Base-by-base conservation (phyloP, 2,888 invertebrate species). In the Mythimna vitellina region DNA sequence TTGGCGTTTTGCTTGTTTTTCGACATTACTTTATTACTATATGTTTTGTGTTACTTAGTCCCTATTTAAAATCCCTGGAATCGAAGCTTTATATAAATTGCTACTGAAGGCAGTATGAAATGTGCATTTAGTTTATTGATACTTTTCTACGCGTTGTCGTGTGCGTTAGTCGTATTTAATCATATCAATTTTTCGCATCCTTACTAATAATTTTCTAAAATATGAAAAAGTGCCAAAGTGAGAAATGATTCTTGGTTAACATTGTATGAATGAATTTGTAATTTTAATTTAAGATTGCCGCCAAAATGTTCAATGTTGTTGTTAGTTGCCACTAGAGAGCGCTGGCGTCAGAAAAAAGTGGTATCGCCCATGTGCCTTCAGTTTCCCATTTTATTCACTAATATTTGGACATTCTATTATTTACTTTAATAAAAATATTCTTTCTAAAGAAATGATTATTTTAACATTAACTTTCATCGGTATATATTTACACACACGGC, bases 291-390 rank as follows among this genome's bases (percentile, higher is more conserved):
- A 72, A 64, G 73, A 68, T 88, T 89, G 84, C 90, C 94, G 95
- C 94, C 88, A 80, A 78, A 71, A 71, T 64, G 17, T 49, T 20
- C 58, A 66, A 70, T 65, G 61, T 79, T 89, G 58, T 69, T 65
- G n/a, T 20, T 70, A 73, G 58, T 69, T 22, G 53, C 81, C 87
- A 70, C 86, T 86, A 93, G 94, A 87, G 89, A 89, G 94, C 92
- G 93, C 90, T 91, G 84, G 85, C 85, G 83, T 88, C 77, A 71
- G 72, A 85, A 86, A 87, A 83, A 90, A 93, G 85, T 94, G 92
- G 94, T 93, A 93, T 95, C 87, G 91, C 90, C 94, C 93, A 91
- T 92, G 94, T 95, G 94, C 90, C 80, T 82, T 89, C 82, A 87
- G 81, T 85, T 90, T 86, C 81, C 14, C 66, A 79, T 86, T 89